Evolutionary conservation across 2,797 vertebrate genomes (phyloP).

Genomic region (Zalophus californianus): DNA sequence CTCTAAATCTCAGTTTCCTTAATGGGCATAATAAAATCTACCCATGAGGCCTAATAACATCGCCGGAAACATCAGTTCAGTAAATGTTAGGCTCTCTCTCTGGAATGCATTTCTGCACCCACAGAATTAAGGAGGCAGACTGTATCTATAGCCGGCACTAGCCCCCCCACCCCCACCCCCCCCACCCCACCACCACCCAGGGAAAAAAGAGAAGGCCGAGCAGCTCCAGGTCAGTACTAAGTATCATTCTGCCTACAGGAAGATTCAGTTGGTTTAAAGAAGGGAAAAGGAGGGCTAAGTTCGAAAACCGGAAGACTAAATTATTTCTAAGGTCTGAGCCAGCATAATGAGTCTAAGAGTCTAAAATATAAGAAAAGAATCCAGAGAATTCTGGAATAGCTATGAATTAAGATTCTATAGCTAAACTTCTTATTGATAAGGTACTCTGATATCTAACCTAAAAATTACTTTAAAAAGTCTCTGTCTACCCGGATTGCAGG

Average conservation of each 20-base stretch:
- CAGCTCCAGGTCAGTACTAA: not conserved
- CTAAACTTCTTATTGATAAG: not conserved
- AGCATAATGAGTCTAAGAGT: not conserved
- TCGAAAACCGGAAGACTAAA: constrained; percentile 30
- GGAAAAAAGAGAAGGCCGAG: not conserved
- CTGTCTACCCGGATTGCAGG: not conserved
- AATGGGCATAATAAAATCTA: constrained; percentile 20
- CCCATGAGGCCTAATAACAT: not conserved
- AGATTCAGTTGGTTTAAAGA: not conserved
- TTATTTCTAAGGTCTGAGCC: not conserved
- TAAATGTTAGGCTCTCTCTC: not conserved
- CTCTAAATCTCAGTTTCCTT: constrained; percentile 7
- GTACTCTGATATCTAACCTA: not conserved
- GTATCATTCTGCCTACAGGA: not conserved
- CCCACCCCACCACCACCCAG: not conserved
- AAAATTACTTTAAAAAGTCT: constrained; percentile 9
- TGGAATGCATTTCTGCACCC: not conserved
- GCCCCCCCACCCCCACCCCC: no score
- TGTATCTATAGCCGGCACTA: not conserved
- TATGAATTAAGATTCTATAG: constrained; percentile 9
- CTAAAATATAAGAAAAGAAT: constrained; percentile 34
- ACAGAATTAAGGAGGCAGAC: not conserved
- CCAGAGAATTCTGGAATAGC: not conserved
- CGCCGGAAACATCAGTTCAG: not conserved
- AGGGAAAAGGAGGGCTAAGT: not conserved